Base-by-base conservation (phyloP, 2,888 invertebrate species). In the Hipparchia semele region DNA sequence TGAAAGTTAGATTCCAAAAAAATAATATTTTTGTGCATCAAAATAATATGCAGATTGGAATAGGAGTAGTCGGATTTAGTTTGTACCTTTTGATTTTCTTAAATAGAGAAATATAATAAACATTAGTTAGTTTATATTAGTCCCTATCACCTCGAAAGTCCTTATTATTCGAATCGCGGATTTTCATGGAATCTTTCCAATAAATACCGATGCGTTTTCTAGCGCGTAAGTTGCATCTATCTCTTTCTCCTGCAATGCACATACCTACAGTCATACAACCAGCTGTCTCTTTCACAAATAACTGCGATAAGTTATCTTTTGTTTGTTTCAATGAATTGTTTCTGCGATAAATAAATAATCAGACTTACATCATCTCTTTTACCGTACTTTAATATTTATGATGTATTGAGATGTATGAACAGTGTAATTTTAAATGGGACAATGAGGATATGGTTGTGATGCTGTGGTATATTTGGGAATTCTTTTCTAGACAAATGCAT, bases 231-330 rank as follows among this genome's bases (percentile, higher is more conserved):
- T 33, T 49, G 45, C 45, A 6, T 65, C 73, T 72, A 59, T 76
- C 75, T 73, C 73, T 68, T 12, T 70, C 71, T 8, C 23, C 51
- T 60, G n/a, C 9, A 66, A 8, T 23, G 23, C 23, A 23, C 23
- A 23, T 23, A 23, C 1, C 23, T 23, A 23, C 23, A 23, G 1
- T 1, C 23, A 23, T 39, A 56, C 51, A 72, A 49, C 10, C 9
- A 23, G 12, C 74, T 74, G 73, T 78, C 78, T 75, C 77, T 76
- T 70, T 75, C 76, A 71, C 59, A 72, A 66, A 73, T 75, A 67
- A 67, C 65, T 73, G 64, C 56, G 78, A 77, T 75, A 78, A 71
- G 69, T 74, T 78, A 78, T 78, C 78, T 72, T 74, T 75, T 77
- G 75, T 77, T 77, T 75, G 73, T 77, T 75, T 65, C 77, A 73